Base-by-base conservation (phyloP, 2,888 invertebrate species). In the Orthosia cruda region DNA sequence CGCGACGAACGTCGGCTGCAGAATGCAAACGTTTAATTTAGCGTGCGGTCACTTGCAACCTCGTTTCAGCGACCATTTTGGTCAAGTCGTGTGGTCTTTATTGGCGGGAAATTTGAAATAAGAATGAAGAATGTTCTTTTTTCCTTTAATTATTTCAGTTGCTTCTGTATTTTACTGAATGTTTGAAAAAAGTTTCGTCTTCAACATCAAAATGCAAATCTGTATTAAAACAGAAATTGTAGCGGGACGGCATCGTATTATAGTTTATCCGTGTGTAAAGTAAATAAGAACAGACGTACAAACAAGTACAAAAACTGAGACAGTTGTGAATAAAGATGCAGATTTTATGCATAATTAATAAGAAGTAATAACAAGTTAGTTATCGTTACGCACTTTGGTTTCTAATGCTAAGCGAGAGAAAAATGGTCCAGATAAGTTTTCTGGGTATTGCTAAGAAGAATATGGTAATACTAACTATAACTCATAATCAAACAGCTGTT, bases 1-100 rank as follows among this genome's bases (percentile, higher is more conserved):
- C 86, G 73, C 86, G 87, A 85, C 87, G 86, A 88, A 67, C 83
- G 79, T 80, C 73, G 83, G 70, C 89, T 89, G 74, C 89, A 90
- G 89, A 93, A 93, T 93, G 92, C 90, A 87, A 90, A 91, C 92
- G 89, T 93, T 94, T 93, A 90, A 94, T 94, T 93, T 92, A 80
- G 87, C 88, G 69, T 88, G 91, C 89, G 92, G 92, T 92, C 91
- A 91, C 88, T 89, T 90, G 87, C 85, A 87, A 86, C 88, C 84
- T 89, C 84, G 84, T 87, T 91, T 88, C 87, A 85, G 87, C 88
- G 80, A 81, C 85, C 89, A 90, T 90, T 88, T 90, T 89, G 86
- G 74, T 77, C 74, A 54, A 61, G 52, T 74, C 77, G 52, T 62
- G 66, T 71, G 72, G 75, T 75, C 71, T 63, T 74, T 75, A 65